Base-by-base conservation (phyloP, 2,113 vertebrate species). In the Phocoena sinus region DNA sequence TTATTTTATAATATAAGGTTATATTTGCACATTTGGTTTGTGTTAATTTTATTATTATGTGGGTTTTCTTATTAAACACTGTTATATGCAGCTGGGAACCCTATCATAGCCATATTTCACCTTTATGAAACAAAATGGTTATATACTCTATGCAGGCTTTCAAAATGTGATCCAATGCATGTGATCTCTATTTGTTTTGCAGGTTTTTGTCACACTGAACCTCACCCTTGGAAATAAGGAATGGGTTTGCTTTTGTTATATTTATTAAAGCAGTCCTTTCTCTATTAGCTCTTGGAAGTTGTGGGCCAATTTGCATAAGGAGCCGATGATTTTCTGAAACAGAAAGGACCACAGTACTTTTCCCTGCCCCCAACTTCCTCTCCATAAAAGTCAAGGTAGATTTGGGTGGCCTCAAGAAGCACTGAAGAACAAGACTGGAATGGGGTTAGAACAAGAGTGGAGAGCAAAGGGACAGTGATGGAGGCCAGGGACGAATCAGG, bases 131-230 rank as follows among this genome's bases (percentile, higher is more conserved):
- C 28, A 70, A 82, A 94, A n/a, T 28, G 28, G 11, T 18, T 41
- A 80, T 36, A 73, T 31, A 7, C 8, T 68, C 86, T 68, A 25
- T 73, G 41, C 2, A 63, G 71, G 28, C 44, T 84, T 84, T 90
- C 70, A 18, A 80, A 81, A 68, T 3, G n/a, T 88, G 38, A 85
- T 41, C 8, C 77, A 83, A 60, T 38, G 58, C 38, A 68, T 77
- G 79, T 87, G 76, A 96, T 20, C 8, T 74, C 70, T 77, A 60
- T 76, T 93, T 47, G 14, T 83, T 96, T 90, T 85, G 21, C 67
- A 95, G 89, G 68, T 62, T 83, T 96, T 73, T 81, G 82, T 85
- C 74, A 53, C n/a, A 68, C 9, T 10, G 44, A 96, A 91, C 12
- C 2, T 95, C 26, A 15, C 11, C 17, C n/a, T 94, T 94, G 7